Evolutionary conservation across 1,140 invertebrate species (phyloP), one percentile per base, ranked within the genome.

Genomic region (Acromyrmex charruanus): DNA sequence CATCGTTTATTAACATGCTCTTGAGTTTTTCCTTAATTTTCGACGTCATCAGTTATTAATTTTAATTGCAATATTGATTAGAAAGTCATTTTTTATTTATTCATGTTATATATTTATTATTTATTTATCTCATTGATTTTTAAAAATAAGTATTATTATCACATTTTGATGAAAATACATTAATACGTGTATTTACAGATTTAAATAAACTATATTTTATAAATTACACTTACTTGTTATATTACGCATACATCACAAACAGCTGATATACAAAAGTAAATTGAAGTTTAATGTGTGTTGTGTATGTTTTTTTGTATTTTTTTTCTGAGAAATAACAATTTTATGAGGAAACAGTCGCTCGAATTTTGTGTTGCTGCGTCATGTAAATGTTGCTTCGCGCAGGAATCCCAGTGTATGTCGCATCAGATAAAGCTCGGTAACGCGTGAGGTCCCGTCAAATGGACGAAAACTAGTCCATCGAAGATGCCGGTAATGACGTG

Each of bases 351-450:
- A 61, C 25, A 59, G 58, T 39, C n/a, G 61, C 9, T 35, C 25
- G 6, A 14, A 81, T 44, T 59, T 58, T 10, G 49, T 72, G 44
- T 59, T 28, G 79, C 2, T 18, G 35, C 9, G 18, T 44, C 35
- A 21, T 28, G 18, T 72, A 58, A 49, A 80, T 25, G 63, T 21
- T 59, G 25, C 25, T 21, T 53, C n/a, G 6, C 9, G 51, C 39
- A 74, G 55, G 31, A 74, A 14, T 61, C 39, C 16, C 87, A 49
- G 28, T 14, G 61, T 14, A 75, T 12, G 49, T 31, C 25, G 10
- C 55, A 90, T 90, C 80, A 90, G 88, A 90, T 90, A 90, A 85
- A 53, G 21, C 1, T 59, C 31, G 1, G 21, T 21, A 58, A 69
- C 53, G 59, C 75, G 88, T 80, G 85, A 85, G 63, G 80, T 85